Percentiles rank a stretch among this genome's conserved stretches.
Conservation (phyloP, 2,113 vertebrate species). For the Myiopsitta monachus region DNA sequence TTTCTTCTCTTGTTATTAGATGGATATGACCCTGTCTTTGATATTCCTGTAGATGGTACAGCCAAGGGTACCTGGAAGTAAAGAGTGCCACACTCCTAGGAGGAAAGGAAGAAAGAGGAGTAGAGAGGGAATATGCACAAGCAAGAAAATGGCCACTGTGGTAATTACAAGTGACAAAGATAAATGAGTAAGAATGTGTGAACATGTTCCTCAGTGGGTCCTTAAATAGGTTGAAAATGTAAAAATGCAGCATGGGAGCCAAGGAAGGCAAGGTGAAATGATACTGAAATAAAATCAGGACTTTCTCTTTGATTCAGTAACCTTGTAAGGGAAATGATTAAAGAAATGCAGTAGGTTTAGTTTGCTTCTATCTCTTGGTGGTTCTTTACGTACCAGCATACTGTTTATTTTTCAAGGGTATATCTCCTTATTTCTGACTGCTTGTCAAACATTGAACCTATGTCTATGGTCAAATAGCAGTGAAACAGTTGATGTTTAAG, state of each 20-base stretch:
- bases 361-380: background rate
- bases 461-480: background rate
- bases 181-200: constrained; percentile 58
- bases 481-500: background rate
- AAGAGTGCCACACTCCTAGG: constrained; percentile 38
- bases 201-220: constrained; percentile 49
- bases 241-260: constrained; percentile 31
- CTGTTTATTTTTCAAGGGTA: constrained; percentile 30
- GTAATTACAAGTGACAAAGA: constrained; percentile 71
- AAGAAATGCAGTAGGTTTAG: constrained; percentile 15
- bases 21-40: constrained; percentile 63
- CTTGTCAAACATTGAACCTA: background rate
- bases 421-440: background rate
- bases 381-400: background rate
- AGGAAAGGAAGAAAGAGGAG: constrained; percentile 51
- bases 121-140: background rate
- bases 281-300: constrained; percentile 33
- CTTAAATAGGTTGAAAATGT: constrained; percentile 59
- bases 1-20: constrained; percentile 65
- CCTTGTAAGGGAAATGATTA: constrained; percentile 47
- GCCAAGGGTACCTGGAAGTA: constrained; percentile 43
- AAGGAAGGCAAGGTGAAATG: constrained; percentile 59
- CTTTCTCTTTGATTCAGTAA: constrained; percentile 47
- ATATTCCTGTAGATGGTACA: constrained; percentile 56
- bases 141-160: constrained; percentile 26